Conservation (phyloP, 2,888 invertebrate species). For the Oasisia sp. region DNA sequence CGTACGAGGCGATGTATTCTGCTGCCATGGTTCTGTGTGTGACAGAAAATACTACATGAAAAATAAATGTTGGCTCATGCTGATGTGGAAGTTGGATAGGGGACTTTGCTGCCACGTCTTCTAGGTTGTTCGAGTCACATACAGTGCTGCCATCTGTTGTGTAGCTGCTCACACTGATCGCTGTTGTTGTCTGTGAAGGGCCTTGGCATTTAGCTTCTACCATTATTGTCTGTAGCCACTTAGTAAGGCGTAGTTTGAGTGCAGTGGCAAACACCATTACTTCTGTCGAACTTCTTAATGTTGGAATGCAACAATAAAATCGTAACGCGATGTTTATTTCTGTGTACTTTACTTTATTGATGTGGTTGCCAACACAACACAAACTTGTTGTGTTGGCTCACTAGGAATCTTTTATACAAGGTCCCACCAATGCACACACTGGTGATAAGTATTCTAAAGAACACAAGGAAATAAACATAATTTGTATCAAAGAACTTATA, state of each 20-base stretch:
- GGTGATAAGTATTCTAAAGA: neutral
- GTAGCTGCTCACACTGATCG: neutral
- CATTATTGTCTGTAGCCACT: neutral
- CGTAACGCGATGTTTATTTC: neutral
- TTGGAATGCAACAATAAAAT: constrained; percentile 1
- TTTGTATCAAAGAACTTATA: neutral
- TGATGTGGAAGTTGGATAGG: too few species aligned
- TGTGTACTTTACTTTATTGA: neutral
- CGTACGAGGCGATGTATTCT: too few species aligned
- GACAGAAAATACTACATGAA: too few species aligned
- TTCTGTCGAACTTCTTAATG: constrained; percentile 3
- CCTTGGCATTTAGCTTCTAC: neutral
- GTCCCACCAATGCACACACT: neutral
- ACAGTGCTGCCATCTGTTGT: neutral
- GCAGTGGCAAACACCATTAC: neutral
- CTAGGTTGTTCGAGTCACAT: neutral
- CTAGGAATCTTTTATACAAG: neutral
- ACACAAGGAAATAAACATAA: neutral
- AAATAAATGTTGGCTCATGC: too few species aligned
- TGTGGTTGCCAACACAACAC: neutral
- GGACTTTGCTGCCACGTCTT: too few species aligned
- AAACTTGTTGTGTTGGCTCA: neutral
- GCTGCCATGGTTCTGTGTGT: too few species aligned
- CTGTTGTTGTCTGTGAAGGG: neutral
- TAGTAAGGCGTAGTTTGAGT: neutral